These are phyloP conservation scores for Eupeodes latifasciatus DNA, from an alignment of 2,888 invertebrate genomes.

Conservation along the genomic window DNA sequence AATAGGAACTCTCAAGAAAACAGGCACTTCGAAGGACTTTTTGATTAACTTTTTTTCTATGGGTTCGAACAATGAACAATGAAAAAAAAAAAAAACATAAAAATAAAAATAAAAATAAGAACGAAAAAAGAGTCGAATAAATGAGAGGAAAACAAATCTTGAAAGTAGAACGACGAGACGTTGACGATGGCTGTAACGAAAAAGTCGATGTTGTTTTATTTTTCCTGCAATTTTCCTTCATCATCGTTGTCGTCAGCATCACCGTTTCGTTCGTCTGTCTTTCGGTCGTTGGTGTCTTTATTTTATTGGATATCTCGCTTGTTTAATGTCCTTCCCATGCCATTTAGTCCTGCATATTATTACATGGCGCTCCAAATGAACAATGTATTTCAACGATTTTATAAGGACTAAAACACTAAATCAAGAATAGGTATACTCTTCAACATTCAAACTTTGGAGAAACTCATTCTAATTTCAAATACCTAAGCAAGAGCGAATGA, in stretches of 20 bases:
- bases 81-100: constrained; percentile 10
- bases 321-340: constrained; percentile 12
- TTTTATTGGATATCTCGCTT: not conserved
- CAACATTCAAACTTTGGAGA: not conserved
- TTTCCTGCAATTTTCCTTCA: not conserved
- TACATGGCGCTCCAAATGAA: not conserved
- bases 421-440: not conserved
- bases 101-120: not conserved
- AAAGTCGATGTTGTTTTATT: constrained; percentile 30
- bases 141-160: constrained; percentile 9
- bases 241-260: not conserved
- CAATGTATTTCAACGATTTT: not conserved
- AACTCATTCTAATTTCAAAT: not conserved
- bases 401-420: not conserved
- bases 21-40: constrained; percentile 58
- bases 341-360: not conserved
- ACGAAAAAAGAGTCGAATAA: constrained; percentile 13
- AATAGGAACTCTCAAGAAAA: constrained; percentile 18
- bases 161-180: constrained; percentile 46
- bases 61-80: constrained; percentile 32
- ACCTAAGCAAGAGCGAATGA: not conserved
- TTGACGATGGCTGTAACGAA: constrained; percentile 11
- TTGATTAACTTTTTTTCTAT: constrained; percentile 62
- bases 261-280: too few species aligned
- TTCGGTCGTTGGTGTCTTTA: not conserved